phyloP scores from a whole-genome alignment of 1,140 invertebrate genomes.

The Druon quercuslanigerum region DNA sequence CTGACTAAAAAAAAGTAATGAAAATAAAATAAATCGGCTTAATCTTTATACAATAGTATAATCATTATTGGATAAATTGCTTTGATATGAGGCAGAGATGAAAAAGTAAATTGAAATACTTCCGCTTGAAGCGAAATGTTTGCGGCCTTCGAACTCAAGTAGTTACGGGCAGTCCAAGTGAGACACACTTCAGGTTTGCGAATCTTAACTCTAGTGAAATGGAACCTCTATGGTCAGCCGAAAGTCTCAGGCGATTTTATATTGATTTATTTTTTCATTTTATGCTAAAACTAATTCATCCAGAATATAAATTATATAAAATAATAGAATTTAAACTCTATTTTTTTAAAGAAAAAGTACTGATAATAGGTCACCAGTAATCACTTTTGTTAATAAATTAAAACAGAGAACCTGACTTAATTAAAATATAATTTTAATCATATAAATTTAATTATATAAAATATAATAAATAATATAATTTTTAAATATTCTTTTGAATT shows the following conservation, averaged over 20 bases:
- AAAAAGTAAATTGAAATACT: constrained; percentile 21
- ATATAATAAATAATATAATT: too few relatives aligned
- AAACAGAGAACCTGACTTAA: too few relatives aligned
- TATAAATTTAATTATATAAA: too few relatives aligned
- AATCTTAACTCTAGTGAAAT: background rate
- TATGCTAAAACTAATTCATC: too few relatives aligned
- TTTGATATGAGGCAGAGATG: background rate
- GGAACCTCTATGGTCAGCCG: background rate
- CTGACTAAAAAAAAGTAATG: background rate
- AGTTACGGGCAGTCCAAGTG: background rate
- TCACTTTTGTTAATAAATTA: too few relatives aligned
- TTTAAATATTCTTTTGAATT: too few relatives aligned
- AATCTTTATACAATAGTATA: constrained; percentile 54
- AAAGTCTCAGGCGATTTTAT: background rate
- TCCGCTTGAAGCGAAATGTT: constrained; percentile 6
- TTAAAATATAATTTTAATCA: too few relatives aligned
- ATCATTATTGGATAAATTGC: constrained; percentile 3
- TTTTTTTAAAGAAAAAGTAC: too few relatives aligned
- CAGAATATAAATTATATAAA: too few relatives aligned
- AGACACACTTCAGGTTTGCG: background rate
- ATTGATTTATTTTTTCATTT: too few relatives aligned
- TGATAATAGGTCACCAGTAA: too few relatives aligned
- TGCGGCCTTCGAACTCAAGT: constrained; percentile 12
- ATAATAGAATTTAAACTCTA: too few relatives aligned
- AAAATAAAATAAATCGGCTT: constrained; percentile 22